Conservation (phyloP, 2,797 vertebrate species). For the Acanthis flammea region DNA sequence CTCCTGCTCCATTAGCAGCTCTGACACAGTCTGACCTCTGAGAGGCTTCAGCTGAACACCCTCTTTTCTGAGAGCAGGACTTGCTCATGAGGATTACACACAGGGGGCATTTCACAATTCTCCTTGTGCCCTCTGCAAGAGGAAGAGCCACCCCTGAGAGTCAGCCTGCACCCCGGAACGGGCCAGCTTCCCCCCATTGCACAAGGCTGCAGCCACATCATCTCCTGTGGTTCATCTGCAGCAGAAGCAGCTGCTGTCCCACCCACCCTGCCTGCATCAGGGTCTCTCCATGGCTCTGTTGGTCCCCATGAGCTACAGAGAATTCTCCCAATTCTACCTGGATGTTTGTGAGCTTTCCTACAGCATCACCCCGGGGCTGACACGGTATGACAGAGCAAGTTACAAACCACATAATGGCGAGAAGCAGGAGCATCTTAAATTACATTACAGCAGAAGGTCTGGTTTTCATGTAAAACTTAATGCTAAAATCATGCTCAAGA, state of each 20-base stretch:
- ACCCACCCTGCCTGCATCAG: background rate
- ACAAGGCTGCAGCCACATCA: background rate
- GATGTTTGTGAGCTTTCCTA: background rate
- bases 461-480: background rate
- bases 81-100: background rate
- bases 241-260: background rate
- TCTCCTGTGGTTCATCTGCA: background rate
- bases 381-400: rapidly evolving
- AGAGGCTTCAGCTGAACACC: background rate
- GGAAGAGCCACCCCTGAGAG: background rate
- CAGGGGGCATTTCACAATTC: background rate
- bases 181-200: background rate
- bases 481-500: background rate
- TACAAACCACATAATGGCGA: rapidly evolving
- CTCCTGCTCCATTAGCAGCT: background rate
- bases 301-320: rapidly evolving
- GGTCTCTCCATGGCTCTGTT: rapidly evolving
- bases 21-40: background rate
- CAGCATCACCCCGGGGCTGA: rapidly evolving
- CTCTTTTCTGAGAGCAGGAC: background rate
- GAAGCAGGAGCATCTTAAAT: background rate
- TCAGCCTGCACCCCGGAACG: background rate
- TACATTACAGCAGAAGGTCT: background rate
- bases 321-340: background rate
- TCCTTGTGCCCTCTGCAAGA: background rate